A percentile compares a stretch with the other conserved stretches of the same genome.
Conservation (phyloP, 2,113 vertebrate genomes). For the Melanostigma gelatinosum region DNA sequence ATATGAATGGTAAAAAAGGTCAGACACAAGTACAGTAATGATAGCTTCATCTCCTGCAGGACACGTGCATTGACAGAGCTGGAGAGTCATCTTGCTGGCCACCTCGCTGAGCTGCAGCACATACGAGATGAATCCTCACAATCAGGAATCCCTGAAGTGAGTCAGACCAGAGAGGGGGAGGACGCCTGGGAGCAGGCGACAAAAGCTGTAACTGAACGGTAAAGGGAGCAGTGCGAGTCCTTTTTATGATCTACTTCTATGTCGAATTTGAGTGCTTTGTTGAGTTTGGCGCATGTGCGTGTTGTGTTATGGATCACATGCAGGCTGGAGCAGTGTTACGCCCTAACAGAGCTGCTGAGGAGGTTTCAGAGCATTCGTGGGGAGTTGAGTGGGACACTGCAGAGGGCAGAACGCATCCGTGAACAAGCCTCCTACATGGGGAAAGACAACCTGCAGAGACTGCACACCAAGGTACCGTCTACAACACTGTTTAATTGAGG, state of each 20-base stretch:
- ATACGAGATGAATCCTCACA: slow-evolving; percentile 73
- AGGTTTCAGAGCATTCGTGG: slow-evolving; percentile 87
- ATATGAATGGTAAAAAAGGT: neutral
- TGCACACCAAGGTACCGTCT: slow-evolving; percentile 84
- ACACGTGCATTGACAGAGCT: slow-evolving; percentile 84
- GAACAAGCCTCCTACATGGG: slow-evolving; percentile 90
- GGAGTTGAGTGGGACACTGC: slow-evolving; percentile 83
- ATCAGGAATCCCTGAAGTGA: slow-evolving; percentile 59
- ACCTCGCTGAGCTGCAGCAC: slow-evolving; percentile 81
- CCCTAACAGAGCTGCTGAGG: slow-evolving; percentile 88
- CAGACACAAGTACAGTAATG: neutral
- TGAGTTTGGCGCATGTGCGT: neutral
- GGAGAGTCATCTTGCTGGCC: slow-evolving; percentile 82
- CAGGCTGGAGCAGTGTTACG: slow-evolving; percentile 87
- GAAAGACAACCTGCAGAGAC: slow-evolving; percentile 89
- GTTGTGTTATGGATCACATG: neutral
- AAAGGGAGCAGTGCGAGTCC: slow-evolving; percentile 34
- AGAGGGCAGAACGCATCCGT: slow-evolving; percentile 87
- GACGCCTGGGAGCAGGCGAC: slow-evolving; percentile 85
- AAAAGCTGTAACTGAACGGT: slow-evolving; percentile 85
- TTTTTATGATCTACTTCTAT: neutral
- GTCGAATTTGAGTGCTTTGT: no score
- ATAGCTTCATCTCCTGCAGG: slow-evolving; percentile 69
- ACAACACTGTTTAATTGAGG: neutral
- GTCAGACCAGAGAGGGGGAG: slow-evolving; percentile 71